Conservation (phyloP, 1,140 invertebrate genomes). For the Antheraea pernyi region DNA sequence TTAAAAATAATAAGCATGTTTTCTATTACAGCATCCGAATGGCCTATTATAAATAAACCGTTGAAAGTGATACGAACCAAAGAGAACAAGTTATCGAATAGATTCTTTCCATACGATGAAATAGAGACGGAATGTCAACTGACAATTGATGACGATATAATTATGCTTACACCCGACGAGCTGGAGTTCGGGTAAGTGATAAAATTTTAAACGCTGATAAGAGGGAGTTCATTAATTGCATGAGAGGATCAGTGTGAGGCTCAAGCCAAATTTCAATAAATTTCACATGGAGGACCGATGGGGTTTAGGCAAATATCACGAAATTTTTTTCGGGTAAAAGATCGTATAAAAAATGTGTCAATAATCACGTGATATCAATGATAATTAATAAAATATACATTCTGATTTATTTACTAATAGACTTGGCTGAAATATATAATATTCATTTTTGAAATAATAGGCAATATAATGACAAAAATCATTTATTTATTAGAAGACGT, state of each 20-base stretch:
- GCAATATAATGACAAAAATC: neutral
- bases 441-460: conserved; percentile 6
- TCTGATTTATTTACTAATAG: no score
- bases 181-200: conserved; percentile 94
- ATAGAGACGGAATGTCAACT: conserved; percentile 96
- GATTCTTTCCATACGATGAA: conserved; percentile 95
- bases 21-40: conserved; percentile 84
- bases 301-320: no score
- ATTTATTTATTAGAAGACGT: neutral
- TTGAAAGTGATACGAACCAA: conserved; percentile 94
- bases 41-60: conserved; percentile 93
- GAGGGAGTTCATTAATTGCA: no score
- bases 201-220: no score
- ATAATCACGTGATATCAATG: no score
- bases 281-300: no score
- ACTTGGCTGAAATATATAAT: no score
- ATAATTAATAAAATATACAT: no score
- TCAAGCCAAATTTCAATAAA: no score
- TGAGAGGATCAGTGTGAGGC: no score
- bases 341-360: no score
- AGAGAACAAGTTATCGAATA: conserved; percentile 95
- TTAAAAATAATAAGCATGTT: neutral
- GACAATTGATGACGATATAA: conserved; percentile 96
- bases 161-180: conserved; percentile 96
- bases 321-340: no score